Evolutionary conservation across 2,888 invertebrate species (phyloP).

Genomic region (Sarcophaga caerulescens): DNA sequence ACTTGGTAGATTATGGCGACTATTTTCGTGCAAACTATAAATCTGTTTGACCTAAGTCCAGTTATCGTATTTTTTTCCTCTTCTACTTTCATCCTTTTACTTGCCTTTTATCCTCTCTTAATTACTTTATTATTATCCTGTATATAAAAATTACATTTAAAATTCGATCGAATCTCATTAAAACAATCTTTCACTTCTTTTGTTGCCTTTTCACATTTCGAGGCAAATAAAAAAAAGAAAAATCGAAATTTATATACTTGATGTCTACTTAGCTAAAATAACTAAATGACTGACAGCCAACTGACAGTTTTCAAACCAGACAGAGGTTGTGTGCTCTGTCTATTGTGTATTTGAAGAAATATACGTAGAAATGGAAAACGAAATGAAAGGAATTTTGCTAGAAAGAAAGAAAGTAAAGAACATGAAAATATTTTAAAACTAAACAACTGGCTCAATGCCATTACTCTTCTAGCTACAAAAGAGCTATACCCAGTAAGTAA

Average conservation of each 20-base stretch:
- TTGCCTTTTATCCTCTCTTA: too few relatives aligned
- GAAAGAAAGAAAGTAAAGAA: neutral
- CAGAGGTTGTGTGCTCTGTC: conserved; percentile 20
- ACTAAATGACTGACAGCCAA: conserved; percentile 54
- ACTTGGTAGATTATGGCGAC: too few relatives aligned
- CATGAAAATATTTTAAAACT: neutral
- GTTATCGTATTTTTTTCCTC: too few relatives aligned
- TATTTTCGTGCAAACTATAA: too few relatives aligned
- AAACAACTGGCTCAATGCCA: too few relatives aligned
- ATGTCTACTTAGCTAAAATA: conserved; percentile 31
- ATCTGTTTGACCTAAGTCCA: too few relatives aligned
- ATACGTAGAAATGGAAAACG: neutral
- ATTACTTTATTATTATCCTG: too few relatives aligned
- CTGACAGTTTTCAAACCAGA: conserved; percentile 42
- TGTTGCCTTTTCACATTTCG: neutral
- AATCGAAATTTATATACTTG: neutral
- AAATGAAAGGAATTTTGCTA: neutral
- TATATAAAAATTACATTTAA: neutral
- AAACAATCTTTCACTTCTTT: neutral
- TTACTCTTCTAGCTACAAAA: too few relatives aligned
- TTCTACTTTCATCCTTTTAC: too few relatives aligned
- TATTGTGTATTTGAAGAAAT: neutral
- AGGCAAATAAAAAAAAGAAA: neutral
- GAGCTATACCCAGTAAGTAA: too few relatives aligned
- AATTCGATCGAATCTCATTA: conserved; percentile 5